A percentile compares a stretch with the other conserved stretches of the same genome.
Evolutionary conservation across 2,113 vertebrate species (phyloP).

Genomic region (Zeus faber): DNA sequence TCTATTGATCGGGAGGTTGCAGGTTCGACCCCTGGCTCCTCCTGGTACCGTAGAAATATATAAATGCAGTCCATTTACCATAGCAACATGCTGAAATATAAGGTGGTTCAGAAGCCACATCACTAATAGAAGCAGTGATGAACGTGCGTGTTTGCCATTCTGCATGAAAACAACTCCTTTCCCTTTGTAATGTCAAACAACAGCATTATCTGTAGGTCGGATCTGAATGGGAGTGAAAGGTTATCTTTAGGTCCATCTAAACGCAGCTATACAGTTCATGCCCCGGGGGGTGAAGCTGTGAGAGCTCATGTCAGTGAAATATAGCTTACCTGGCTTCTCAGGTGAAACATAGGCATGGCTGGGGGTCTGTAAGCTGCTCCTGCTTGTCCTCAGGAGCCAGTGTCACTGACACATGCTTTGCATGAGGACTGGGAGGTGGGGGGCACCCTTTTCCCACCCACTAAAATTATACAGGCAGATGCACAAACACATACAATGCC

Average conservation of each 20-base stretch:
- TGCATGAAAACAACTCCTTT: background rate
- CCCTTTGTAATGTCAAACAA: conserved; percentile 1
- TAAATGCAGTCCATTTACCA: no score
- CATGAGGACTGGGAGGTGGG: conserved; percentile 12
- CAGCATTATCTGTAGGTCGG: conserved; percentile 14
- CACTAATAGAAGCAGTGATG: background rate
- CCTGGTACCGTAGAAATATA: no score
- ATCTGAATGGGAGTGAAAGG: conserved; percentile 23
- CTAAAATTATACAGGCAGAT: conserved; percentile 19
- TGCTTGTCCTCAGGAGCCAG: conserved; percentile 40
- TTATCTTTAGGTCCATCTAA: conserved; percentile 26
- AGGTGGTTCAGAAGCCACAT: background rate
- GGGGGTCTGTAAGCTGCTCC: conserved; percentile 49
- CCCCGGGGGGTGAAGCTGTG: conserved; percentile 36
- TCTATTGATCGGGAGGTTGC: no score
- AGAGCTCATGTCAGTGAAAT: no score
- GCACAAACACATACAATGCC: conserved; percentile 20
- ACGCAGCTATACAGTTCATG: conserved; percentile 21
- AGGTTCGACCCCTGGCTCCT: no score
- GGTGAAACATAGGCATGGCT: conserved; percentile 58
- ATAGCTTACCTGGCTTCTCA: conserved; percentile 68
- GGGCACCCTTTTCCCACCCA: conserved; percentile 31
- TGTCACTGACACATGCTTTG: conserved; percentile 40
- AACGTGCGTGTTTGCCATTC: background rate
- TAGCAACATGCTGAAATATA: background rate